Evolutionary conservation across 2,113 vertebrate genomes (phyloP), one percentile per base, ranked within the genome.

Genomic region (Seriola quinqueradiata): DNA sequence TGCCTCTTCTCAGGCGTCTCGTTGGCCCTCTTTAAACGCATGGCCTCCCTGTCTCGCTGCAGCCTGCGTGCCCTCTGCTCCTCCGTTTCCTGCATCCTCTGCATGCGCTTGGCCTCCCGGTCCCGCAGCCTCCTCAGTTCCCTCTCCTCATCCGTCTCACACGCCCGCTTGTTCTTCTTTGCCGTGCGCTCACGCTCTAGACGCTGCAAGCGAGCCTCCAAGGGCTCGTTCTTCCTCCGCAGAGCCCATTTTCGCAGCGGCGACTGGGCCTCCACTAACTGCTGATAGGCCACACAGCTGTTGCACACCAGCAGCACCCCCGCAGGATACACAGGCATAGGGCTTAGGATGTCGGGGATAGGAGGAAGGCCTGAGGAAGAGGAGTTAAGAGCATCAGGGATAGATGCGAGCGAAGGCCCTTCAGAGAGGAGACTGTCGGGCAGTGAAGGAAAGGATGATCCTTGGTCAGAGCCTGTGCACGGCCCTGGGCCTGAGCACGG

Each of bases 1-100:
- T 99, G 98, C 42, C 98, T 93, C 90, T 98, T 99, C 91, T 99
- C 98, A 0, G 98, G 98, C 7, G 98, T 99, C 93, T 99, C 98
- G 0, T 97, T 99, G 63, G 98, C 98, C 0, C 98, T 95, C 79
- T 99, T 99, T 66, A 97, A 74, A 0, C 98, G 95, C 98, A 99
- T 99, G 89, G 98, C 98, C 70, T 99, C 98, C 0, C 98, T 93
- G 93, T 99, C 98, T 4, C 98, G 89, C 94, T 98, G 98, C 75
- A 99, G 95, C 81, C 98, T 85, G 5, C 98, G 96, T 0, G 97
- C 95, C 44, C 98, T 92, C 94, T 99, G 98, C 57, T 99, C 98
- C 0, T 99, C 98, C 0, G 96, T 96, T 81, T 99, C 98, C 83
- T 99, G 98, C 97, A 99, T 96, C 78, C 98, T 94, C 93, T 99